phyloP scores from a whole-genome alignment of 2,888 invertebrate species.

The Calliscelio sp. region DNA sequence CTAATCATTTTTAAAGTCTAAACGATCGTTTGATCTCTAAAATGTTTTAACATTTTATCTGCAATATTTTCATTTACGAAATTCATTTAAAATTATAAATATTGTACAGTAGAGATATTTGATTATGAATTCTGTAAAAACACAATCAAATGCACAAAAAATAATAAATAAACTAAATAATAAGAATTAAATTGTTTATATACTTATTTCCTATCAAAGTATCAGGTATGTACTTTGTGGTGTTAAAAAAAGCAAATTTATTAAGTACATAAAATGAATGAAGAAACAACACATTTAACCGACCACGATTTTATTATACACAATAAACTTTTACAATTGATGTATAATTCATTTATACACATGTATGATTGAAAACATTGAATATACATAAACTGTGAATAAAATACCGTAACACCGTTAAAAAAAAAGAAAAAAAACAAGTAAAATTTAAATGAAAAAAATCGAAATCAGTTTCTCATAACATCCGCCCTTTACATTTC shows the following conservation, averaged over 20 bases:
- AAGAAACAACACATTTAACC: conserved; percentile 40
- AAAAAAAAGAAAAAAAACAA: conserved; percentile 45
- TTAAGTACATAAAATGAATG: neutral
- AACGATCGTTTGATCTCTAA: too few relatives aligned
- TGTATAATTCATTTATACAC: conserved; percentile 80
- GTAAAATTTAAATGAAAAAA: conserved; percentile 32
- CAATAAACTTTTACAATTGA: conserved; percentile 80
- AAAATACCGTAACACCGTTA: conserved; percentile 80
- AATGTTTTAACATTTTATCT: too few relatives aligned
- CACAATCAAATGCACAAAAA: conserved; percentile 36
- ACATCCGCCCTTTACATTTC: conserved; percentile 21
- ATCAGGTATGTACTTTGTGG: too few relatives aligned
- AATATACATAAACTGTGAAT: conserved; percentile 81
- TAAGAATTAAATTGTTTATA: too few relatives aligned
- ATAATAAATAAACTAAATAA: conserved; percentile 19
- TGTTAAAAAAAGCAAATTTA: too few relatives aligned
- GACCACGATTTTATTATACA: conserved; percentile 72
- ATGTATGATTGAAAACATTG: conserved; percentile 79
- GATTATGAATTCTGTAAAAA: conserved; percentile 26
- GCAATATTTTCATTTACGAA: too few relatives aligned
- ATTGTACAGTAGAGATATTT: conserved; percentile 33
- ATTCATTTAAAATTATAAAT: conserved; percentile 27
- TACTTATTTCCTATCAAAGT: too few relatives aligned
- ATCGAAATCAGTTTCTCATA: conserved; percentile 53
- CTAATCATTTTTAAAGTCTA: too few relatives aligned